phyloP scores from a whole-genome alignment of 2,888 invertebrate species.

The Yponomeuta evonymella region DNA sequence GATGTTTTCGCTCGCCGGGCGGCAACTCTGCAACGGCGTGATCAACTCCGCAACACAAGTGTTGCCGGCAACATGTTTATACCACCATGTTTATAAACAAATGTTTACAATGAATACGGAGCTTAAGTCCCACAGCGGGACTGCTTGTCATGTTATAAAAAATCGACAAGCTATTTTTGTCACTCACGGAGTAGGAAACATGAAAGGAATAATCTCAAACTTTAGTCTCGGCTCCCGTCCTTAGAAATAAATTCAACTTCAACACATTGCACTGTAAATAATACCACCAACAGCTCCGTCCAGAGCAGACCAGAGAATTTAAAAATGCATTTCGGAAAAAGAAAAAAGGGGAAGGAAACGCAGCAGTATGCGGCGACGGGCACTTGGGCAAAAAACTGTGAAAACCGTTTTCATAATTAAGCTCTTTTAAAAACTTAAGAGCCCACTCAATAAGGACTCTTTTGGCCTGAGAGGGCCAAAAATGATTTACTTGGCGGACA shows the following conservation, averaged over 20 bases:
- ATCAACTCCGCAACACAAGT: too few relatives aligned
- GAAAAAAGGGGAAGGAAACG: background rate
- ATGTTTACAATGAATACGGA: too few relatives aligned
- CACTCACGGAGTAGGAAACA: background rate
- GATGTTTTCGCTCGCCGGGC: too few relatives aligned
- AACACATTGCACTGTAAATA: background rate
- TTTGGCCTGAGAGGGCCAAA: conserved; percentile 4
- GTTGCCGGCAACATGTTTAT: too few relatives aligned
- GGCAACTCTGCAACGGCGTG: too few relatives aligned
- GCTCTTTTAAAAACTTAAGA: conserved; percentile 9
- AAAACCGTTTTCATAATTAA: conserved; percentile 16
- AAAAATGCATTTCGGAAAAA: background rate
- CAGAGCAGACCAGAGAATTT: background rate
- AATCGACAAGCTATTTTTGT: too few relatives aligned
- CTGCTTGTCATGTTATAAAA: too few relatives aligned
- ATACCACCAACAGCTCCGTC: background rate
- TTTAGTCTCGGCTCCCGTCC: background rate
- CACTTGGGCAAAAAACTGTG: conserved; percentile 8
- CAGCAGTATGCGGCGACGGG: conserved; percentile 6
- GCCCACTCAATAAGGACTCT: conserved; percentile 2
- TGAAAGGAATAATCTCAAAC: background rate
- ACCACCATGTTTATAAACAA: too few relatives aligned
- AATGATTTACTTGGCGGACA: conserved; percentile 3
- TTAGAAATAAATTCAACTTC: conserved; percentile 5
- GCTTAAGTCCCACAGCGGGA: too few relatives aligned